A percentile compares a stretch with the other conserved stretches of the same genome.
Evolutionary conservation across 2,888 invertebrate species (phyloP).

Genomic region (Actias luna): DNA sequence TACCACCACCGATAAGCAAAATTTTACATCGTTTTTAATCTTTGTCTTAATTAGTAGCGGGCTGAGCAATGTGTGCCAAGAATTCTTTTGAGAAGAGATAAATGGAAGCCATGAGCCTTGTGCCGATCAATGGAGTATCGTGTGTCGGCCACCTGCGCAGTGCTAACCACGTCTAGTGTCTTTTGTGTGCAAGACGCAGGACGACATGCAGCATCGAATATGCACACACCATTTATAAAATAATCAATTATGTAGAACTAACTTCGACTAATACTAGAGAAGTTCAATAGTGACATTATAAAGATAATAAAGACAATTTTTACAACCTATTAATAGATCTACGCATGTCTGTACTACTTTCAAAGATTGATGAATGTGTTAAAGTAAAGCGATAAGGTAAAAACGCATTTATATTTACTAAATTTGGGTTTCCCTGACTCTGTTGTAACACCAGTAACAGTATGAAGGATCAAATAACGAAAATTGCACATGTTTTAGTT

Average conservation of each 20-base stretch:
- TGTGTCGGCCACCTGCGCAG: conserved; percentile 77
- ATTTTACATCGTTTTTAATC: conserved; percentile 34
- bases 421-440: too few relatives aligned
- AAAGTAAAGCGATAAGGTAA: too few relatives aligned
- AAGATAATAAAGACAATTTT: too few relatives aligned
- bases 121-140: conserved; percentile 74
- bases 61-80: conserved; percentile 73
- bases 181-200: conserved; percentile 7
- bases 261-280: neutral
- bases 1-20: neutral
- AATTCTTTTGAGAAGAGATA: conserved; percentile 76
- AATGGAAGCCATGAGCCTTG: conserved; percentile 61
- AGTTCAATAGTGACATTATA: too few relatives aligned
- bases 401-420: too few relatives aligned
- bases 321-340: too few relatives aligned
- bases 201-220: conserved; percentile 24
- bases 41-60: conserved; percentile 75
- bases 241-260: conserved; percentile 1
- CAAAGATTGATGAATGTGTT: too few relatives aligned
- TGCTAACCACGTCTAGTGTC: conserved; percentile 20
- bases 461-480: too few relatives aligned
- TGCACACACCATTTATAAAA: conserved; percentile 6
- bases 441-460: too few relatives aligned
- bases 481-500: too few relatives aligned
- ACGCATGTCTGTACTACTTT: too few relatives aligned